Conservation (phyloP, 2,113 vertebrate species). For the Bufo gargarizans region DNA sequence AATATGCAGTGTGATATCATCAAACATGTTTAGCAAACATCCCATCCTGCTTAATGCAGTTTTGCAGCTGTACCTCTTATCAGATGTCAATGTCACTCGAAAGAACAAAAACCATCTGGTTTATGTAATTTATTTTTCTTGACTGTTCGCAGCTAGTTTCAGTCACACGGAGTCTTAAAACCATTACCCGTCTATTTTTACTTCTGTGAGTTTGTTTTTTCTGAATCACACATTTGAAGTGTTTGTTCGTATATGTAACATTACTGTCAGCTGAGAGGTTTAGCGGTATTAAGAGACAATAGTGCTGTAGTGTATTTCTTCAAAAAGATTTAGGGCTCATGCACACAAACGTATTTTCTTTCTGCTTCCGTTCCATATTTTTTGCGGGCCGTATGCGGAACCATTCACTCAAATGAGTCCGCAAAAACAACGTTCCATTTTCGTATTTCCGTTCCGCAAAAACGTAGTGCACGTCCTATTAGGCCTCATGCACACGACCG, state of each 20-base stretch:
- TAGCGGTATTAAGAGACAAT: not conserved
- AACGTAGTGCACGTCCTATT: too few species aligned
- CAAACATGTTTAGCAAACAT: slow-evolving; percentile 82
- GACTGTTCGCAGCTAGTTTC: slow-evolving; percentile 84
- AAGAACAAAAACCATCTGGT: slow-evolving; percentile 82
- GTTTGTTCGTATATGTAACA: slow-evolving; percentile 26
- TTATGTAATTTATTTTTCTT: slow-evolving; percentile 79
- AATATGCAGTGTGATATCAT: slow-evolving; percentile 49
- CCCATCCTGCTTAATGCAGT: slow-evolving; percentile 78
- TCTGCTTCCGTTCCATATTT: too few species aligned
- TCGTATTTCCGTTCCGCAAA: too few species aligned
- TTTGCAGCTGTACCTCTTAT: slow-evolving; percentile 73
- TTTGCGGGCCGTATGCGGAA: too few species aligned
- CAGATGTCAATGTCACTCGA: slow-evolving; percentile 79
- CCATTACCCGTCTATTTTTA: slow-evolving; percentile 78
- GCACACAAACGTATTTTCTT: too few species aligned
- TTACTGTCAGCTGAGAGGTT: slow-evolving; percentile 22
- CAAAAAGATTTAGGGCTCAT: not conserved
- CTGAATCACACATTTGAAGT: slow-evolving; percentile 72
- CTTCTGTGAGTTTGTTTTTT: slow-evolving; percentile 74
- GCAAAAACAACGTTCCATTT: too few species aligned
- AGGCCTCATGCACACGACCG: too few species aligned
- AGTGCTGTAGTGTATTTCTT: not conserved
- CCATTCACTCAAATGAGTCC: too few species aligned
- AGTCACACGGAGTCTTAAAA: slow-evolving; percentile 79